phyloP scores from a whole-genome alignment of 2,113 vertebrate genomes.

The Microtus pennsylvanicus region DNA sequence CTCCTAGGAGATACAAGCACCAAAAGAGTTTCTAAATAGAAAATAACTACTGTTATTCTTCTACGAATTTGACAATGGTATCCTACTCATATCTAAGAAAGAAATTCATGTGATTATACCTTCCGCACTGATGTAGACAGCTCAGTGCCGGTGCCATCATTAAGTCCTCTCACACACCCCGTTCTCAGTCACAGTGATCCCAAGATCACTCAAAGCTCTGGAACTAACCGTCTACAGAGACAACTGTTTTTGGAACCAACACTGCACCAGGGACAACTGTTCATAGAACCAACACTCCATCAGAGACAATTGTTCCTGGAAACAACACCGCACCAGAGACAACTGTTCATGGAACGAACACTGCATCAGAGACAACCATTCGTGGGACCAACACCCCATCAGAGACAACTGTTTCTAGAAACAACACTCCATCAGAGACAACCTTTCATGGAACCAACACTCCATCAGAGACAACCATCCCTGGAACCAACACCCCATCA shows the following conservation, averaged over 20 bases:
- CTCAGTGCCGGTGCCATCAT: neutral
- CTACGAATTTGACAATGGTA: neutral
- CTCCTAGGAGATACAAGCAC: neutral
- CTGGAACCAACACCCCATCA: too few relatives aligned
- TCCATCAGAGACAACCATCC: neutral
- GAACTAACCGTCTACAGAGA: too few relatives aligned
- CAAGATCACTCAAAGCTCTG: neutral
- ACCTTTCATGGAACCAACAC: neutral
- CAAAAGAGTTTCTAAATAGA: constrained; percentile 15
- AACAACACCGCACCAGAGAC: too few relatives aligned
- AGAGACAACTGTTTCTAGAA: neutral
- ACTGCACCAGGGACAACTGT: too few relatives aligned
- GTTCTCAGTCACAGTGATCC: neutral
- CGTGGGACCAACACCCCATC: neutral
- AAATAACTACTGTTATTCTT: neutral
- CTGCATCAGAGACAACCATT: neutral
- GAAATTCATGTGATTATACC: neutral
- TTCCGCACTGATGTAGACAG: neutral
- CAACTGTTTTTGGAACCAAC: too few relatives aligned
- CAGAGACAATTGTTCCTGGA: too few relatives aligned
- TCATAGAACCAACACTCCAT: neutral
- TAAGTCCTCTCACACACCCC: too few relatives aligned
- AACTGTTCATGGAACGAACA: neutral
- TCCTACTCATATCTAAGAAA: neutral
- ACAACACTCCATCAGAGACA: too few relatives aligned